Conservation (phyloP, 2,888 invertebrate genomes). For the Galeruca laticollis region DNA sequence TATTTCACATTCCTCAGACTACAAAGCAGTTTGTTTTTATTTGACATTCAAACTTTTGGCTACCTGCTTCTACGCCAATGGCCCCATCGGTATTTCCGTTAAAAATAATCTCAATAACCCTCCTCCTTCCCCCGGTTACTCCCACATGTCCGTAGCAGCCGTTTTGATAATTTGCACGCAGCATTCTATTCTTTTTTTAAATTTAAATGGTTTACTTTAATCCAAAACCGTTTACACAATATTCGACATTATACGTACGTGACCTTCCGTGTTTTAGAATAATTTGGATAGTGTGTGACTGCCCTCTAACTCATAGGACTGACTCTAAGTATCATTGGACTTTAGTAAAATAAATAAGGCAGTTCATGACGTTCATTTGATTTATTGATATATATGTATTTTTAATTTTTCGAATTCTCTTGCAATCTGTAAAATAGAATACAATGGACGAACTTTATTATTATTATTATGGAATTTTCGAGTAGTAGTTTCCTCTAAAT, state of each 20-base stretch:
- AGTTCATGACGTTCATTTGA: no score
- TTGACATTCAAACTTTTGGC: not conserved
- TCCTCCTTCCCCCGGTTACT: constrained; percentile 3
- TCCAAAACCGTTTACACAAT: not conserved
- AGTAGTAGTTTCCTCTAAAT: no score
- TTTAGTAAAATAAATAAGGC: no score
- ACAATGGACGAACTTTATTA: no score
- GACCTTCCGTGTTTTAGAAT: constrained; percentile 8
- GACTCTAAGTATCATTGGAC: no score
- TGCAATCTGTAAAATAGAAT: no score
- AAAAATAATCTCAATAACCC: constrained; percentile 33
- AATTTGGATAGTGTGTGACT: not conserved
- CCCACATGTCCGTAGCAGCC: constrained; percentile 24
- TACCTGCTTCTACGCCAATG: constrained; percentile 13
- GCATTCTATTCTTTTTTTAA: constrained; percentile 34
- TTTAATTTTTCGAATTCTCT: no score
- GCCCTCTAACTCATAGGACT: not conserved
- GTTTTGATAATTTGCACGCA: constrained; percentile 32
- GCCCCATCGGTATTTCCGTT: constrained; percentile 32
- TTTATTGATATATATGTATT: no score
- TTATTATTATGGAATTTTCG: no score
- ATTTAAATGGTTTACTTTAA: constrained; percentile 26
- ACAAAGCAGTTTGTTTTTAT: no score
- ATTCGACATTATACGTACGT: not conserved
- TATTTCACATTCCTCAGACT: no score